Evolutionary conservation across 2,113 vertebrate genomes (phyloP).

Genomic region (Hystrix brachyura): DNA sequence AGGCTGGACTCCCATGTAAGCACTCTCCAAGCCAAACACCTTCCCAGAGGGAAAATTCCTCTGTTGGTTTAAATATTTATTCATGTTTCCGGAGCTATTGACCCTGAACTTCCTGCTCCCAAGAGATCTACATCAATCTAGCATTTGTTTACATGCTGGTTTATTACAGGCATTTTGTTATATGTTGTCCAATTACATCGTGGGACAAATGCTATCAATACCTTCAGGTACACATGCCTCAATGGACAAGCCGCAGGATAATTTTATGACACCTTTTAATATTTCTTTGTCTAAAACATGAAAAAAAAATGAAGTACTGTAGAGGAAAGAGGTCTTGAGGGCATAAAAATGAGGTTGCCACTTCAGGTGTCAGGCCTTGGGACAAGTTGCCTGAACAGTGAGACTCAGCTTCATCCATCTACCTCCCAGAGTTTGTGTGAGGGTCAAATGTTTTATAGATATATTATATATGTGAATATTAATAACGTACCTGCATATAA

Average conservation of each 20-base stretch:
- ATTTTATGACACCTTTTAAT: background rate
- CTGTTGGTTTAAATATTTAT: constrained; percentile 70
- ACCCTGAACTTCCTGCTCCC: constrained; percentile 67
- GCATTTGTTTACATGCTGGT: constrained; percentile 17
- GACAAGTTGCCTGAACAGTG: background rate
- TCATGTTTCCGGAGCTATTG: constrained; percentile 55
- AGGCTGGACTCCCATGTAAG: background rate
- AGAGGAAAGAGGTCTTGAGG: background rate
- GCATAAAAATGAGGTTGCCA: background rate
- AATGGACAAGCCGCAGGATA: background rate
- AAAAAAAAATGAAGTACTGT: background rate
- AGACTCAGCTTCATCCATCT: background rate
- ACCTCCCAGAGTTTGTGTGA: background rate
- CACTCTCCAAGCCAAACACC: background rate
- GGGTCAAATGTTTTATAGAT: background rate
- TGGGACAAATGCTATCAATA: background rate
- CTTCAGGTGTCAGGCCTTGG: background rate
- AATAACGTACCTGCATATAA: background rate
- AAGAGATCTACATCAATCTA: background rate
- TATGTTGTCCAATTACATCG: background rate
- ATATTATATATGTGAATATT: background rate
- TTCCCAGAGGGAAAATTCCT: constrained; percentile 63
- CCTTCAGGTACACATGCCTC: background rate
- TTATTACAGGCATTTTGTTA: background rate
- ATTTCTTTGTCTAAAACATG: background rate